These are phyloP conservation scores for Melanargia galathea DNA, from an alignment of 2,888 invertebrate genomes.

Conservation along the genomic window DNA sequence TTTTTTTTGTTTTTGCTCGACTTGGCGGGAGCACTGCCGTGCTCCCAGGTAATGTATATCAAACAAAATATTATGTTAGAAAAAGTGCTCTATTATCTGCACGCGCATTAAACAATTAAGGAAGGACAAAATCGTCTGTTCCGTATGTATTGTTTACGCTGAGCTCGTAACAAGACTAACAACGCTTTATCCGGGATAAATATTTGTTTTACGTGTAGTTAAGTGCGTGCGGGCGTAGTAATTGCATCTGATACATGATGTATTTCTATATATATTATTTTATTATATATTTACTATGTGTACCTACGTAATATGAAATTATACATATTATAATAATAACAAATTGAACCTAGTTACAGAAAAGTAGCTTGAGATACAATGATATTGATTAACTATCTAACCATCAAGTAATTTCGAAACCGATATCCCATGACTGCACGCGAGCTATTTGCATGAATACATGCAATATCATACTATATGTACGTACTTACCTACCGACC, in stretches of 20 bases:
- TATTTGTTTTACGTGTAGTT: conserved; percentile 5
- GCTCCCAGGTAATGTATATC: too few species aligned
- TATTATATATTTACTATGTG: too few species aligned
- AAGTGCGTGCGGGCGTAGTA: neutral
- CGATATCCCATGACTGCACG: conserved; percentile 26
- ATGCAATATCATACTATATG: conserved; percentile 14
- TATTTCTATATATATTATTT: too few species aligned
- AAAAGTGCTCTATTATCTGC: neutral
- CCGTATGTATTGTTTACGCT: conserved; percentile 15
- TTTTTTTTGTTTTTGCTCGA: too few species aligned
- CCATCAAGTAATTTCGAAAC: conserved; percentile 23
- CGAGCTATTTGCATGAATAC: conserved; percentile 30
- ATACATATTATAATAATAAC: neutral
- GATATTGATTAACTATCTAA: conserved; percentile 19
- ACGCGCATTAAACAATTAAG: conserved; percentile 2
- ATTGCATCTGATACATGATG: too few species aligned
- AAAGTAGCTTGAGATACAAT: conserved; percentile 9
- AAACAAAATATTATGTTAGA: too few species aligned
- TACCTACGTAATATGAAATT: too few species aligned
- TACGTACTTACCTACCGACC: neutral
- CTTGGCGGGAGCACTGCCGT: too few species aligned
- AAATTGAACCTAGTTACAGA: neutral
- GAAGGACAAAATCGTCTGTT: conserved; percentile 11
- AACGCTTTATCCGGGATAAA: conserved; percentile 18
- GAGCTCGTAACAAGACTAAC: conserved; percentile 3